Conservation (phyloP, 2,797 vertebrate genomes). For the Hoplostethus atlanticus region DNA sequence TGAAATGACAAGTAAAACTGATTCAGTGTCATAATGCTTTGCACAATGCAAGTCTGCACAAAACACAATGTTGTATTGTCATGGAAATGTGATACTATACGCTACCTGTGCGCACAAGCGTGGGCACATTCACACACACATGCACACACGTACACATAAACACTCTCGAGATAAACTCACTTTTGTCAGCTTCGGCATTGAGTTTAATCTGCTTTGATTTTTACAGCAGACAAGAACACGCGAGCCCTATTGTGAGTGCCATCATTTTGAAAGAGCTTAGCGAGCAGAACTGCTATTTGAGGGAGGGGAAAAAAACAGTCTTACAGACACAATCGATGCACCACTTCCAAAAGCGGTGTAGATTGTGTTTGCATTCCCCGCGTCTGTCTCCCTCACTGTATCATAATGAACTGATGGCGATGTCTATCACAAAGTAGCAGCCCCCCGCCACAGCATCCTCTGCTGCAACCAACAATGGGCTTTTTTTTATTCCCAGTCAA, state of each 20-base stretch:
- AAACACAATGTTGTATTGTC: constrained; percentile 72
- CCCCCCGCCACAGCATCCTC: constrained; percentile 26
- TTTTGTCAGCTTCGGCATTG: constrained; percentile 58
- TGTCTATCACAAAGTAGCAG: constrained; percentile 38
- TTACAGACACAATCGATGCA: constrained; percentile 64
- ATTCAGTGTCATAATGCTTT: constrained; percentile 39
- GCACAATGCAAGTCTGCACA: constrained; percentile 65
- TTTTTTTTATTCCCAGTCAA: constrained; percentile 55
- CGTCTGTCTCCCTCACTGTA: constrained; percentile 42
- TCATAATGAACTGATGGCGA: constrained; percentile 58
- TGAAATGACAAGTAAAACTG: constrained; percentile 52
- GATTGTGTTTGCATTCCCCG: constrained; percentile 52
- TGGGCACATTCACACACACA: neutral
- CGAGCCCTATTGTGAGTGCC: constrained; percentile 52
- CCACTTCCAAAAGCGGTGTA: constrained; percentile 39
- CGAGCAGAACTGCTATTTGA: constrained; percentile 73
- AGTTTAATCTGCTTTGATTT: constrained; percentile 77
- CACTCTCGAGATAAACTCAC: constrained; percentile 43
- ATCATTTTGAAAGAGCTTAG: constrained; percentile 71
- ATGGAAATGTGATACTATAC: constrained; percentile 60
- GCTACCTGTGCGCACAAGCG: constrained; percentile 11
- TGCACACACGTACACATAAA: constrained; percentile 28
- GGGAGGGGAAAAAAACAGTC: constrained; percentile 57
- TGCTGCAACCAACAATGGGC: constrained; percentile 24
- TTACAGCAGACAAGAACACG: constrained; percentile 53